These are phyloP conservation scores for Pemphigus obesinymphae DNA, from an alignment of 1,140 invertebrate species.

Conservation along the genomic window DNA sequence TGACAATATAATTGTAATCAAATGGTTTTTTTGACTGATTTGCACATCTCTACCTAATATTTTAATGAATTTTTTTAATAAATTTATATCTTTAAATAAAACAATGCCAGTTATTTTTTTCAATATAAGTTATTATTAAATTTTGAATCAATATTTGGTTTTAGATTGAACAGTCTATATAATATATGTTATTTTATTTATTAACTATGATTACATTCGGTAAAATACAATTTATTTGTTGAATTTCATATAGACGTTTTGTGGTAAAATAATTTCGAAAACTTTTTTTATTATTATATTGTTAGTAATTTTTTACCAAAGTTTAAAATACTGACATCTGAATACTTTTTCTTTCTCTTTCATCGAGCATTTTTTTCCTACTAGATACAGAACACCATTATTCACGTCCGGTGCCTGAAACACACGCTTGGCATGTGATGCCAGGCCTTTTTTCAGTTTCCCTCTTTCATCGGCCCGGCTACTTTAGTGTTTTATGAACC, in stretches of 20 bases:
- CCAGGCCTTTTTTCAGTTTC: not conserved
- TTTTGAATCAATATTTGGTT: too few species aligned
- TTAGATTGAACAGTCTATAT: too few species aligned
- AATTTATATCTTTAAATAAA: too few species aligned
- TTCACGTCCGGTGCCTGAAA: constrained; percentile 28
- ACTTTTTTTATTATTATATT: not conserved
- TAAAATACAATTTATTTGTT: not conserved
- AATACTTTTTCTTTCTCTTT: constrained; percentile 19
- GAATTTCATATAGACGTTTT: not conserved
- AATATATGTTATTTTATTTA: not conserved
- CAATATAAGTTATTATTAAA: too few species aligned
- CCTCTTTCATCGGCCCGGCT: not conserved
- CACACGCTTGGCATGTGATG: constrained; percentile 20
- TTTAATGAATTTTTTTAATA: too few species aligned
- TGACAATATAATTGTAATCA: too few species aligned
- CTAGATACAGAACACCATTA: constrained; percentile 12
- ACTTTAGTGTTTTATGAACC: not conserved
- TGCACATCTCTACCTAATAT: too few species aligned
- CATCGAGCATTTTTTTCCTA: not conserved
- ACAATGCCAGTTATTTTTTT: too few species aligned
- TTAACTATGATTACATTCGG: not conserved
- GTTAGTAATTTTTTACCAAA: not conserved
- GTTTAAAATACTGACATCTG: constrained; percentile 18
- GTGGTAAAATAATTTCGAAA: not conserved
- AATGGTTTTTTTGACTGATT: too few species aligned